phyloP scores from a whole-genome alignment of 2,113 vertebrate species.

The Ursus arctos region DNA sequence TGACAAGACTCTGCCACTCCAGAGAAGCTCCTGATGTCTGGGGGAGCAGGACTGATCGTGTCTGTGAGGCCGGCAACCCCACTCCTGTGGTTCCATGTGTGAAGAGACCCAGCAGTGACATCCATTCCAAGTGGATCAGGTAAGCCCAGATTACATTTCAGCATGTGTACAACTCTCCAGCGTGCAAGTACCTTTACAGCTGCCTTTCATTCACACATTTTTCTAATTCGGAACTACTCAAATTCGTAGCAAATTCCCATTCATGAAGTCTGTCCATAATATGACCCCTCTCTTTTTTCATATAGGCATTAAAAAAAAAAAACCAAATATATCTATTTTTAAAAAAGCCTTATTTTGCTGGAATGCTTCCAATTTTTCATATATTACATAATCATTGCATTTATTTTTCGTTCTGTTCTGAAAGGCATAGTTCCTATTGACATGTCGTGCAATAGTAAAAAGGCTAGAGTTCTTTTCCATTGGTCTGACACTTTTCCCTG shows the following conservation, averaged over 20 bases:
- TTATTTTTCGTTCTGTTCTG: conserved; percentile 66
- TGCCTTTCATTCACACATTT: conserved; percentile 67
- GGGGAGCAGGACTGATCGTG: neutral
- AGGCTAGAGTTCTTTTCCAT: conserved; percentile 38
- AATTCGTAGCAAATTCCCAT: conserved; percentile 69
- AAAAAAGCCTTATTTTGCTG: conserved; percentile 78
- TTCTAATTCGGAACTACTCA: conserved; percentile 57
- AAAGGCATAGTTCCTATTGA: conserved; percentile 84
- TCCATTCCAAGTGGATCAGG: conserved; percentile 68
- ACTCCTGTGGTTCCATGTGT: neutral
- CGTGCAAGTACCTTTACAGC: conserved; percentile 48
- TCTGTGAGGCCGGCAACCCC: conserved; percentile 9
- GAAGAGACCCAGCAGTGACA: conserved; percentile 7
- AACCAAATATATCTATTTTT: neutral
- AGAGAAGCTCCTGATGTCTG: neutral
- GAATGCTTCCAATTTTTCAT: conserved; percentile 65
- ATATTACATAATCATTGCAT: conserved; percentile 71
- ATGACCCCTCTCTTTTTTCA: conserved; percentile 64
- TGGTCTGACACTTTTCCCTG: conserved; percentile 69
- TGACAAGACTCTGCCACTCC: conserved; percentile 57
- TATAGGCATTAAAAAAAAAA: conserved; percentile 60
- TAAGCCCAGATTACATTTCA: conserved; percentile 80
- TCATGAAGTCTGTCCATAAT: conserved; percentile 67
- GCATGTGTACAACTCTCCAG: conserved; percentile 67
- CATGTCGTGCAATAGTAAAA: conserved; percentile 61